Percentiles rank a stretch among this genome's conserved stretches.
Conservation (phyloP, 2,113 vertebrate genomes). For the Columba livia region DNA sequence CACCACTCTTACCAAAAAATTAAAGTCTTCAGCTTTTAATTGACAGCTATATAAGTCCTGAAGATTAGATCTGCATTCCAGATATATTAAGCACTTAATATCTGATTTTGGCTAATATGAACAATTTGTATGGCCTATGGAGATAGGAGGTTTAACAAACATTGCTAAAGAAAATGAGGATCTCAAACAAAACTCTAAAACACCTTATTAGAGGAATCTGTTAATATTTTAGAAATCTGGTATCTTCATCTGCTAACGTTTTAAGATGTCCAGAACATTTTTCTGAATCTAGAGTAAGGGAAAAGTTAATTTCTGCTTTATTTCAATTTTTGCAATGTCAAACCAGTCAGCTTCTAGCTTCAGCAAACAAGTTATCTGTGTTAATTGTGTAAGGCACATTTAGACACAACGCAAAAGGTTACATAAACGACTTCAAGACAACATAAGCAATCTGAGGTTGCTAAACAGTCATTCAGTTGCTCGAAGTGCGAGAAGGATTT, state of each 20-base stretch:
- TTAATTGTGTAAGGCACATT: neutral
- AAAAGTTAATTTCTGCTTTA: neutral
- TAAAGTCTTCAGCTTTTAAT: neutral
- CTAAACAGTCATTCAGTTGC: neutral
- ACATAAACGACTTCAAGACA: neutral
- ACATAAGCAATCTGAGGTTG: neutral
- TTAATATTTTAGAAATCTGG: neutral
- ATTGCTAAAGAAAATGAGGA: neutral
- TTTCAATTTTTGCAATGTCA: neutral
- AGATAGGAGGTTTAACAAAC: neutral
- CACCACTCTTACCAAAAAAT: neutral
- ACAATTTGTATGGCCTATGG: neutral
- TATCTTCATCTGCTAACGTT: neutral
- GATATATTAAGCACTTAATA: neutral
- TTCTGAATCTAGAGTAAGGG: neutral
- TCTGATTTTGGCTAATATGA: neutral
- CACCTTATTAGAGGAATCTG: neutral
- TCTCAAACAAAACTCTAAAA: neutral
- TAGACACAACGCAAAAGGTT: neutral
- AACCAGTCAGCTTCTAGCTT: neutral
- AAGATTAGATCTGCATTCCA: neutral
- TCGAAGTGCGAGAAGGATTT: neutral
- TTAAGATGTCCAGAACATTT: neutral
- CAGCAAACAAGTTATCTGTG: neutral
- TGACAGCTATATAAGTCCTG: neutral